A percentile compares a stretch with the other conserved stretches of the same genome.
Conservation (phyloP, 2,797 vertebrate genomes). For the Dendrocincla fuliginosa region DNA sequence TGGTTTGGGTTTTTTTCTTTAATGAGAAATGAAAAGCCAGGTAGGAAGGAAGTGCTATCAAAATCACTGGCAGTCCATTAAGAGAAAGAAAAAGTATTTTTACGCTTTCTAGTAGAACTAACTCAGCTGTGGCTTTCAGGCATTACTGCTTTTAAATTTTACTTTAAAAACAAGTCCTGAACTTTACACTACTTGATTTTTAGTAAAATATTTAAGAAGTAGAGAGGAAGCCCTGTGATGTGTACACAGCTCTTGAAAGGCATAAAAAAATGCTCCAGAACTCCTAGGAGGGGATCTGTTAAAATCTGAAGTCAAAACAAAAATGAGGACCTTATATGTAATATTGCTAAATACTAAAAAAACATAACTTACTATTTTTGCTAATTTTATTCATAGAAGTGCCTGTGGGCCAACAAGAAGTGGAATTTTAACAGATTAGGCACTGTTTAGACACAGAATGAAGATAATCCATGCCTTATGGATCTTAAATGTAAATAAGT, state of each 20-base stretch:
- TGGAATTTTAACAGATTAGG: background rate
- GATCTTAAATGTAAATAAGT: background rate
- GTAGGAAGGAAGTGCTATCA: background rate
- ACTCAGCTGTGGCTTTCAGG: background rate
- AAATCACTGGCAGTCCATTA: background rate
- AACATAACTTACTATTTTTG: background rate
- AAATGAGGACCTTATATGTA: background rate
- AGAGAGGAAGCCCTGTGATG: background rate
- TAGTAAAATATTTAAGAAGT: constrained; percentile 6
- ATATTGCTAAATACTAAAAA: constrained; percentile 7
- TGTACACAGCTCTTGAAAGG: background rate
- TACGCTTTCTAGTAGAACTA: background rate
- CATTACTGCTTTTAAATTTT: constrained; percentile 3
- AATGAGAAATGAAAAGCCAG: constrained; percentile 1
- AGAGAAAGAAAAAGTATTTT: background rate
- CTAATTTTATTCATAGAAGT: background rate
- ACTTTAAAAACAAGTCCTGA: background rate
- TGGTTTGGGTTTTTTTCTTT: background rate
- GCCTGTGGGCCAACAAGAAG: background rate
- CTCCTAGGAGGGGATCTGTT: background rate
- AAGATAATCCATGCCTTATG: background rate
- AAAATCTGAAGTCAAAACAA: background rate
- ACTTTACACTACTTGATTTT: constrained; percentile 4
- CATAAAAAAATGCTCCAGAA: background rate
- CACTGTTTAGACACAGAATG: background rate